Percentiles rank a stretch among this genome's conserved stretches.
phyloP scores from a whole-genome alignment of 2,797 vertebrate genomes.

The Fistularia tabacaria region DNA sequence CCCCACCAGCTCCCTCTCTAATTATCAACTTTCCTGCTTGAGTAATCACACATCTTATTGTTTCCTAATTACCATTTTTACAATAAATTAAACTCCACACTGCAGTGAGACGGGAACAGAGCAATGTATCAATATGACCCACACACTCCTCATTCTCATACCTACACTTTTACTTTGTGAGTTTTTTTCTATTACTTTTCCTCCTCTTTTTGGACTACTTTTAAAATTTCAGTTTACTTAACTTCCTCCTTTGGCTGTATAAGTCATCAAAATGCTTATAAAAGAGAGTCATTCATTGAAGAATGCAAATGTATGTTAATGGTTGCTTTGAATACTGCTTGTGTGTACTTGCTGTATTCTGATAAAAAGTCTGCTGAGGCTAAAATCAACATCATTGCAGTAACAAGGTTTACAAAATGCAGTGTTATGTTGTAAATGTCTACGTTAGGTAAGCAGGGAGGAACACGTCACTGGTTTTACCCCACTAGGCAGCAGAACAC shows the following conservation, averaged over 20 bases:
- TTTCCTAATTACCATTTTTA: conserved; percentile 83
- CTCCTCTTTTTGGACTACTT: conserved; percentile 49
- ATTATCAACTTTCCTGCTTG: conserved; percentile 82
- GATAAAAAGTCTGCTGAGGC: conserved; percentile 38
- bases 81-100: conserved; percentile 79
- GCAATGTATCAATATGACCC: conserved; percentile 67
- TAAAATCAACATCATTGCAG: conserved; percentile 7
- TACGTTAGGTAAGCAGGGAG: conserved; percentile 58
- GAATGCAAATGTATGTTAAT: conserved; percentile 40
- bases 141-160: conserved; percentile 20
- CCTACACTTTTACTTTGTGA: conserved; percentile 58
- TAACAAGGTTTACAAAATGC: conserved; percentile 18
- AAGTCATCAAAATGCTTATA: conserved; percentile 47
- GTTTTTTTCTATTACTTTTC: conserved; percentile 59
- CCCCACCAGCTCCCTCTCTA: conserved; percentile 75
- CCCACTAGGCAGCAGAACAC: conserved; percentile 35
- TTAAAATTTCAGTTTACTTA: conserved; percentile 64
- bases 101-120: conserved; percentile 67
- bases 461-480: conserved; percentile 51
- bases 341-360: conserved; percentile 20
- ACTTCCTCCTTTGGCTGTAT: conserved; percentile 27
- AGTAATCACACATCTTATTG: conserved; percentile 80
- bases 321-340: neutral
- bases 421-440: conserved; percentile 19
- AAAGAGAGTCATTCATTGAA: conserved; percentile 49